phyloP scores from a whole-genome alignment of 2,888 invertebrate genomes.

The Polylopha cassiicola region DNA sequence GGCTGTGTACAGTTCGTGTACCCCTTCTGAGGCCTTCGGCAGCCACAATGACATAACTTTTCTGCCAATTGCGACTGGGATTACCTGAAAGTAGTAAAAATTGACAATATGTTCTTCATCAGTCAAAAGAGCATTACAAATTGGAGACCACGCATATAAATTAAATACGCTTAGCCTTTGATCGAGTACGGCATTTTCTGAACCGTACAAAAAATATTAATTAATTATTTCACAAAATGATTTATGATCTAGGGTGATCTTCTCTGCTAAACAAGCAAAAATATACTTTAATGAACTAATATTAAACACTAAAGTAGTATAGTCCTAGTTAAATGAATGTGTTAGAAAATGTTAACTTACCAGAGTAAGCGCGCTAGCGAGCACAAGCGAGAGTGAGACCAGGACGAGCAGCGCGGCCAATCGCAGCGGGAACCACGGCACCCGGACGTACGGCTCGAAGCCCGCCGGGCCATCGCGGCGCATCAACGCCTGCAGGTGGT shows the following conservation, averaged over 20 bases:
- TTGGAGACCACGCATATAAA: too few relatives aligned
- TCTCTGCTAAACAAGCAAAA: too few relatives aligned
- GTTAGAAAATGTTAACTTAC: constrained; percentile 37
- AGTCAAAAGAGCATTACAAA: too few relatives aligned
- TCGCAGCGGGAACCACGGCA: constrained; percentile 87
- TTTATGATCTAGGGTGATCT: too few relatives aligned
- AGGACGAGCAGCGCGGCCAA: constrained; percentile 81
- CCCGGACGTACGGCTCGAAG: constrained; percentile 93
- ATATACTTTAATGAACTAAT: too few relatives aligned
- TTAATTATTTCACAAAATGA: too few relatives aligned
- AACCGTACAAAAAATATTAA: too few relatives aligned
- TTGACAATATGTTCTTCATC: too few relatives aligned
- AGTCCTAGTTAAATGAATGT: too few relatives aligned
- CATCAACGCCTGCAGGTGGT: constrained; percentile 82
- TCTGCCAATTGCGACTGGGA: constrained; percentile 94
- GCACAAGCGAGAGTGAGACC: constrained; percentile 90
- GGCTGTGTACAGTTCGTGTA: constrained; percentile 97
- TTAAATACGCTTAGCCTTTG: too few relatives aligned
- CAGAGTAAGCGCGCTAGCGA: constrained; percentile 89
- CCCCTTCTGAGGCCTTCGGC: constrained; percentile 77
- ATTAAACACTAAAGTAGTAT: too few relatives aligned
- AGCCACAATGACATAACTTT: constrained; percentile 92
- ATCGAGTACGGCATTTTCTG: too few relatives aligned
- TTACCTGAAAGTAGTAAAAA: constrained; percentile 77
- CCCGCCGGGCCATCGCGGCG: constrained; percentile 90